A percentile compares a stretch with the other conserved stretches of the same genome.
These are phyloP conservation scores for Rhagophthalmus giganteus DNA, from an alignment of 2,888 invertebrate genomes.

Conservation along the genomic window DNA sequence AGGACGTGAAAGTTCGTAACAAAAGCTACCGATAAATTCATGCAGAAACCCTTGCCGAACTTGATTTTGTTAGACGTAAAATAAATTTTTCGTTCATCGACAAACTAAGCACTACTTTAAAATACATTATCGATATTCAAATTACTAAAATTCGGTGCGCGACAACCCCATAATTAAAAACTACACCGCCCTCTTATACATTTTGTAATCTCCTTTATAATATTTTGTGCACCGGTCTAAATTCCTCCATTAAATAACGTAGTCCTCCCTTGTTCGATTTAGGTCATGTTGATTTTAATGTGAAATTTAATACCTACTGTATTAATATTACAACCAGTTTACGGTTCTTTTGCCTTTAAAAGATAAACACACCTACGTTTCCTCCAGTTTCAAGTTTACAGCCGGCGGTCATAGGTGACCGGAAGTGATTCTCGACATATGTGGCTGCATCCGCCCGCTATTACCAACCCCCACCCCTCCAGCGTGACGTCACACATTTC, in stretches of 20 bases:
- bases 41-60: too few species aligned
- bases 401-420: constrained; percentile 51
- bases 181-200: neutral
- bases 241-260: neutral
- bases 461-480: constrained; percentile 34
- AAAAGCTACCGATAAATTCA: too few species aligned
- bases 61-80: too few species aligned
- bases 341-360: constrained; percentile 11
- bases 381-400: constrained; percentile 26
- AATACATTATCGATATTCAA: too few species aligned
- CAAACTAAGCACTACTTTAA: too few species aligned
- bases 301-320: constrained; percentile 12
- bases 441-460: constrained; percentile 51
- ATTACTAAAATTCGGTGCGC: too few species aligned
- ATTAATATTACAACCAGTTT: constrained; percentile 1
- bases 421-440: constrained; percentile 52
- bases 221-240: neutral
- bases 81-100: too few species aligned
- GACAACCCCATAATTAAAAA: neutral
- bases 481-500: constrained; percentile 34
- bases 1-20: too few species aligned
- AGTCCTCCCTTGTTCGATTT: neutral
- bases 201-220: neutral
- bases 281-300: constrained; percentile 8
- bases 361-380: constrained; percentile 18